Base-by-base conservation (phyloP, 1,140 invertebrate genomes). In the Platyscapa corneri region DNA sequence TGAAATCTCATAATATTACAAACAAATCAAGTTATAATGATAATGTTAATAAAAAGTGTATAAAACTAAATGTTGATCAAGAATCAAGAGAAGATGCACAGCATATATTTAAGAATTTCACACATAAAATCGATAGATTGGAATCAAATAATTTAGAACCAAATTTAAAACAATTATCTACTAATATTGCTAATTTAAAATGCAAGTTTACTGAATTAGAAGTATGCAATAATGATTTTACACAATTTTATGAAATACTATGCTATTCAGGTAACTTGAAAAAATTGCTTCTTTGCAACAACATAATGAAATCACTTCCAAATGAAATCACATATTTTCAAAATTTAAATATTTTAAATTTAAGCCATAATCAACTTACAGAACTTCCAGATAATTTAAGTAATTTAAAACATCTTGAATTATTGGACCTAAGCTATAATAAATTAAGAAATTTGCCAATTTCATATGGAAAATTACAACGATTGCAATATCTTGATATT, bases 351-450 rank as follows among this genome's bases (percentile, higher is more conserved):
- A 60, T 64, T 60, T 46, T 86, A 74, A 80, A 83, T 74, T 74
- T 86, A 77, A 86, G 81, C 46, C n/a, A 80, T 18, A 83, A 80
- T 83, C 0, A 72, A 34, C 20, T 86, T 18, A 37, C 12, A 72
- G 49, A 83, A 23, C 18, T 86, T 23, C 85, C 85, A 83, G 39
- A 79, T 30, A 83, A 32, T n/a, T 74, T 86, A 27, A 49, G 76
- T 37, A 27, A 27, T n/a, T 80, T 86, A 49, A 86, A 78, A 42
- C 78, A 83, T 75, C 67, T 86, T 46, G 76, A 83, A 74, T 6
- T 27, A 27, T 46, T 86, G 39, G 27, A 79, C 74, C 32, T 86
- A 18, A 86, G 53, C 42, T n/a, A 65, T 30, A 83, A 86, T 83
- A 18, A 83, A 46, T 79, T 83, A 34, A 34, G 60, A 1, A 53